phyloP scores from a whole-genome alignment of 2,113 vertebrate species.

The Tragelaphus buxtoni region DNA sequence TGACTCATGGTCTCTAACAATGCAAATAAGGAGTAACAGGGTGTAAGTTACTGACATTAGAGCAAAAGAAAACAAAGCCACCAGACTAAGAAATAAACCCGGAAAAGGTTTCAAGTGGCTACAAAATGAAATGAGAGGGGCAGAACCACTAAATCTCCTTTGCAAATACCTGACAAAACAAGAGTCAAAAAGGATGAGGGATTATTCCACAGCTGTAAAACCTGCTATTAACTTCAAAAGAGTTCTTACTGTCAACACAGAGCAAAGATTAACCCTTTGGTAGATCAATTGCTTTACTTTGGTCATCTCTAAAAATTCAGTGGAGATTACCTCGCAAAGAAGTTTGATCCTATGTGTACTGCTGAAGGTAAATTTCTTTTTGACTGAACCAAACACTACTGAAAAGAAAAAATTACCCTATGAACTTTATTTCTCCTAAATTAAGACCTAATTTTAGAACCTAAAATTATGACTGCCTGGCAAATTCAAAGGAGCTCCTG shows the following conservation, averaged over 20 bases:
- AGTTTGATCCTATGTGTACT: not conserved
- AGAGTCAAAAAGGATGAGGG: constrained; percentile 51
- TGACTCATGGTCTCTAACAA: not conserved
- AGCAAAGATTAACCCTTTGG: constrained; percentile 63
- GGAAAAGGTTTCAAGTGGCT: constrained; percentile 40
- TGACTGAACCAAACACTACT: not conserved
- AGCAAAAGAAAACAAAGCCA: not conserved
- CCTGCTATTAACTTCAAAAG: constrained; percentile 73
- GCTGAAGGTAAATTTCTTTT: not conserved
- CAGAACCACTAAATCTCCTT: constrained; percentile 38
- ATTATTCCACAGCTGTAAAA: constrained; percentile 64
- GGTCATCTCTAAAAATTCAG: not conserved
- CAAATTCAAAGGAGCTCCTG: not conserved
- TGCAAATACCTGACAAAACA: constrained; percentile 55
- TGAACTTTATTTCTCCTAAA: not conserved
- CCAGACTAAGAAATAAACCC: not conserved
- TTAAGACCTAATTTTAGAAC: not conserved
- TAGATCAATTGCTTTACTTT: not conserved
- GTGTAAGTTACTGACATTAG: not conserved
- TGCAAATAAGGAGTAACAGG: not conserved
- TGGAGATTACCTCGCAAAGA: not conserved
- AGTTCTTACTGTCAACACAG: constrained; percentile 39
- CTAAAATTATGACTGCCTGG: not conserved
- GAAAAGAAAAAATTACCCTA: not conserved
- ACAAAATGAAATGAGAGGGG: constrained; percentile 3